Evolutionary conservation across 2,113 vertebrate genomes (phyloP).

Genomic region (Cygnus buccinator): DNA sequence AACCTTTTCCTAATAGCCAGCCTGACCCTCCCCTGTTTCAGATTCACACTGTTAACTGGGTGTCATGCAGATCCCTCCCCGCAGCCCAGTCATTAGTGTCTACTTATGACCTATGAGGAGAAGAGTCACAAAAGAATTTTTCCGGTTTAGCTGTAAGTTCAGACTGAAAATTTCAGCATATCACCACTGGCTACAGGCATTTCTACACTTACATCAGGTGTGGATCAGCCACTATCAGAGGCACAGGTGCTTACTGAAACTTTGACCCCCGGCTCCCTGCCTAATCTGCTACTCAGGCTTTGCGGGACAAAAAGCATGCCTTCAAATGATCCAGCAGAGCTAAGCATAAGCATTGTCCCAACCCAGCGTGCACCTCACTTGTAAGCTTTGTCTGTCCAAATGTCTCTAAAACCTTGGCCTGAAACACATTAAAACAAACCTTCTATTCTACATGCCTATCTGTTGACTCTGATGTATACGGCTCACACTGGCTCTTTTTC

Average conservation of each 20-base stretch:
- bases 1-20: too few species aligned
- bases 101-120: background rate
- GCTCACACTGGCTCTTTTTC: background rate
- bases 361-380: background rate
- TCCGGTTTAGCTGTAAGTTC: background rate
- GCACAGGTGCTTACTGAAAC: background rate
- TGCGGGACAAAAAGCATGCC: background rate
- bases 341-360: background rate
- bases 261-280: background rate
- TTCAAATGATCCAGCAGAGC: background rate
- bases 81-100: rapidly evolving
- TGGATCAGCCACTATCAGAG: background rate
- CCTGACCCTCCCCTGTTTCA: too few species aligned
- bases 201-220: background rate
- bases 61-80: background rate
- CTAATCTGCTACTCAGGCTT: background rate
- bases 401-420: background rate
- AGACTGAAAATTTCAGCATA: background rate
- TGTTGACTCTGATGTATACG: background rate
- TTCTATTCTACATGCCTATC: background rate
- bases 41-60: too few species aligned
- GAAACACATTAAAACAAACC: background rate
- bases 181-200: background rate
- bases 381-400: background rate
- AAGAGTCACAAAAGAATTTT: background rate